Base-by-base conservation (phyloP, 2,888 invertebrate genomes). In the Balanococcus diminutus region DNA sequence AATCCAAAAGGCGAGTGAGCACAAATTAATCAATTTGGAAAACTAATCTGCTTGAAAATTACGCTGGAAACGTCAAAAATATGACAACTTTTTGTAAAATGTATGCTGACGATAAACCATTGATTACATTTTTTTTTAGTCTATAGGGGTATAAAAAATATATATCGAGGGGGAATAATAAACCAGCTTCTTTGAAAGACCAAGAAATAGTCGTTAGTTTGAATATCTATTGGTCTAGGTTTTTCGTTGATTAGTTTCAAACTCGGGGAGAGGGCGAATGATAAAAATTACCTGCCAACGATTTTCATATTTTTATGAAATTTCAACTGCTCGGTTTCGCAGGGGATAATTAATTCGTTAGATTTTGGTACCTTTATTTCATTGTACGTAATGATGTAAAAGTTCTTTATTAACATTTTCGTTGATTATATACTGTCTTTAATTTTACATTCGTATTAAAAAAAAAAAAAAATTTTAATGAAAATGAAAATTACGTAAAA, bases 21-120 rank as follows among this genome's bases (percentile, higher is more conserved):
- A 39, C 28, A 22, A 82, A 82, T 39, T 82, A 82, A 39, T 42
- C 36, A 42, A 75, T 75, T 36, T 75, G 31, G 31, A 36, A 75
- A 75, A 31, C n/a, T 31, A 36, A 75, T 22, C 75, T 31, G 75
- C 8, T 31, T 28, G 36, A 19, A 75, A 32, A 75, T 75, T 75
- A 75, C 56, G 19, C 56, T 5, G 22, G 11, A 56, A 22, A 56
- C 22, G 56, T 56, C 56, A 22, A 56, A 56, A 56, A 56, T 46
- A 56, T 56, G 56, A 56, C 56, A 56, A 56, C 56, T 56, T 22
- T 6, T 2, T 22, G 56, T 56, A 22, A 46, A 56, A 56, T 56
- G 56, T 56, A 22, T 56, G 11, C 56, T 22, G 56, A 22, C 22
- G 56, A 56, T 67, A 25, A 67, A 84, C 36, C 32, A 25, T 4